Percentiles rank a stretch among this genome's conserved stretches.
Conservation (phyloP, 2,888 invertebrate species). For the Platerodrilus igneus region DNA sequence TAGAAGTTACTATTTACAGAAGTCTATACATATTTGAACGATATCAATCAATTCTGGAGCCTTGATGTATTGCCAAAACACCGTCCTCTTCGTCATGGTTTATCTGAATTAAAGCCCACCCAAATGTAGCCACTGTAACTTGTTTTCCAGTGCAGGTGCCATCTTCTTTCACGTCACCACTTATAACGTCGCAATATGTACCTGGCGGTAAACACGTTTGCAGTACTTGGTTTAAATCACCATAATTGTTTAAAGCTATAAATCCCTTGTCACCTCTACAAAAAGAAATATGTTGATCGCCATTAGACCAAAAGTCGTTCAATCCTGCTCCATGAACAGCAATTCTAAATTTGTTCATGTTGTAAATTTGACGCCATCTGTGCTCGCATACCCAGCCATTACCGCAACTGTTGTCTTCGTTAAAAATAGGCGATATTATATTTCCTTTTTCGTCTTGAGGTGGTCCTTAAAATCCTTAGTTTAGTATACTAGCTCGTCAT, state of each 20-base stretch:
- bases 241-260: constrained; percentile 70
- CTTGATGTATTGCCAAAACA: constrained; percentile 70
- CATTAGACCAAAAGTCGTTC: constrained; percentile 77
- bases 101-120: constrained; percentile 56
- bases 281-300: constrained; percentile 78
- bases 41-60: too few species aligned
- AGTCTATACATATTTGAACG: too few species aligned
- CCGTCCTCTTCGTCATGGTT: constrained; percentile 57
- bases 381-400: constrained; percentile 83
- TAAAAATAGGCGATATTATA: constrained; percentile 62
- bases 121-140: constrained; percentile 56
- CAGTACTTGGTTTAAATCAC: constrained; percentile 56
- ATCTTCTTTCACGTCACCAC: constrained; percentile 55
- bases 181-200: constrained; percentile 79
- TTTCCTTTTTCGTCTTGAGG: constrained; percentile 60
- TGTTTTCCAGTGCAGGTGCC: constrained; percentile 62
- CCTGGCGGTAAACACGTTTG: constrained; percentile 72
- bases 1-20: too few species aligned
- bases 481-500: background rate
- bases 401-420: constrained; percentile 60
- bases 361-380: constrained; percentile 75
- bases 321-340: constrained; percentile 55
- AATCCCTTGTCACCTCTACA: constrained; percentile 67
- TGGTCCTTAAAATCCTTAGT: constrained; percentile 65
- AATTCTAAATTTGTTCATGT: constrained; percentile 76